phyloP scores from a whole-genome alignment of 2,888 invertebrate species.

The Drosophila meridionalis region DNA sequence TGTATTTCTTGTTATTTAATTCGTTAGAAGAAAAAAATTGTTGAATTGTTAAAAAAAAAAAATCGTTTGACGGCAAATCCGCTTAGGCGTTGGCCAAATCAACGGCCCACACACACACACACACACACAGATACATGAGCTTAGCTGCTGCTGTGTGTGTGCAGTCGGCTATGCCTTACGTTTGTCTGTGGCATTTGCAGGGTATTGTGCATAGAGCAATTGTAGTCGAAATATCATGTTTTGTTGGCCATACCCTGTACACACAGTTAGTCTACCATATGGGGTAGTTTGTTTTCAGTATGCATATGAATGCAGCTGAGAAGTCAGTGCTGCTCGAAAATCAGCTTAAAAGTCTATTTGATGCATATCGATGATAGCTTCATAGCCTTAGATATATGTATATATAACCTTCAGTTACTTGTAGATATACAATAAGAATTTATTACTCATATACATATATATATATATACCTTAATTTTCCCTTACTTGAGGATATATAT shows the following conservation, averaged over 20 bases:
- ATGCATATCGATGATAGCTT: no score
- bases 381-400: background rate
- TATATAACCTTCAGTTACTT: background rate
- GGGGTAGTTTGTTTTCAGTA: slow-evolving; percentile 2
- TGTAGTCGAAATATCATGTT: slow-evolving; percentile 31
- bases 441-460: no score
- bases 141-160: background rate
- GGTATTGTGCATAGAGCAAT: slow-evolving; percentile 28
- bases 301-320: background rate
- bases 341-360: no score
- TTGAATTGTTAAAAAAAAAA: slow-evolving; percentile 3
- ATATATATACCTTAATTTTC: no score
- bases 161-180: slow-evolving; percentile 3
- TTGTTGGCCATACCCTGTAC: background rate
- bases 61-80: slow-evolving; percentile 43
- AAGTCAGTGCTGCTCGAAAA: no score
- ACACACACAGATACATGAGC: background rate
- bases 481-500: no score
- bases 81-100: slow-evolving; percentile 54
- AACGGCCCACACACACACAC: slow-evolving; percentile 24
- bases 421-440: no score
- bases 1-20: slow-evolving; percentile 10
- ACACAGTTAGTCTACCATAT: background rate
- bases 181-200: slow-evolving; percentile 4
- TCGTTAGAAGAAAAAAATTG: background rate